Evolutionary conservation across 2,888 invertebrate genomes (phyloP).

Genomic region (Nomada hirtipes): DNA sequence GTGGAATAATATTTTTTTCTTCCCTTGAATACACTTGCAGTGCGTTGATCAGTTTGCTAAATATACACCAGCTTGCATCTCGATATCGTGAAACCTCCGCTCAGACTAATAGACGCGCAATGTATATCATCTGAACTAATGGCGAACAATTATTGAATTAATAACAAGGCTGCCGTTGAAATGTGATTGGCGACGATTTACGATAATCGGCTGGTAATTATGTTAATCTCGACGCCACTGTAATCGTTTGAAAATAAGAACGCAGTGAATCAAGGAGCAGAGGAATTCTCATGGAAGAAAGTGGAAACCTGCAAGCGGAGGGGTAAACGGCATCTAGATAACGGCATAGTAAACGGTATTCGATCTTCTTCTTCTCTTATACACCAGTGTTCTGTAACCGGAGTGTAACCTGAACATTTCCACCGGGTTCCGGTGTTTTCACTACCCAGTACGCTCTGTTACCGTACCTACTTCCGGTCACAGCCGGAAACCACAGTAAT

Average conservation of each 20-base stretch:
- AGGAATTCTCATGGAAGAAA: slow-evolving; percentile 55
- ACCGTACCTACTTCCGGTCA: slow-evolving; percentile 22
- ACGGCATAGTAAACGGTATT: slow-evolving; percentile 70
- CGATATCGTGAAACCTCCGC: too few relatives aligned
- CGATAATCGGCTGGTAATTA: slow-evolving; percentile 28
- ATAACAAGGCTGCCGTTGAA: not conserved
- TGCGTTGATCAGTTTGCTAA: not conserved
- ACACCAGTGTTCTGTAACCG: slow-evolving; percentile 36
- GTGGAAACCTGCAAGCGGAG: slow-evolving; percentile 57
- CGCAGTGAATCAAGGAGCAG: slow-evolving; percentile 31
- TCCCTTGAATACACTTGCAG: not conserved
- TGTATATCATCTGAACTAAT: not conserved
- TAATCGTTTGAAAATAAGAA: slow-evolving; percentile 46
- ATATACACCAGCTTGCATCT: not conserved
- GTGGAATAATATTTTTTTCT: not conserved
- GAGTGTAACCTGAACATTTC: slow-evolving; percentile 21
- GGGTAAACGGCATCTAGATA: slow-evolving; percentile 64
- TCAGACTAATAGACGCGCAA: not conserved
- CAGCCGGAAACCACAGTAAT: slow-evolving; percentile 1
- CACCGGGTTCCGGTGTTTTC: slow-evolving; percentile 1
- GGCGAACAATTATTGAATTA: not conserved
- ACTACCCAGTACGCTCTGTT: not conserved
- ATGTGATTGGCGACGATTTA: not conserved
- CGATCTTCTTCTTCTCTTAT: slow-evolving; percentile 53
- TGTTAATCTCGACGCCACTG: slow-evolving; percentile 25